Conservation (phyloP, 2,888 invertebrate species). For the Oscheius sp. region DNA sequence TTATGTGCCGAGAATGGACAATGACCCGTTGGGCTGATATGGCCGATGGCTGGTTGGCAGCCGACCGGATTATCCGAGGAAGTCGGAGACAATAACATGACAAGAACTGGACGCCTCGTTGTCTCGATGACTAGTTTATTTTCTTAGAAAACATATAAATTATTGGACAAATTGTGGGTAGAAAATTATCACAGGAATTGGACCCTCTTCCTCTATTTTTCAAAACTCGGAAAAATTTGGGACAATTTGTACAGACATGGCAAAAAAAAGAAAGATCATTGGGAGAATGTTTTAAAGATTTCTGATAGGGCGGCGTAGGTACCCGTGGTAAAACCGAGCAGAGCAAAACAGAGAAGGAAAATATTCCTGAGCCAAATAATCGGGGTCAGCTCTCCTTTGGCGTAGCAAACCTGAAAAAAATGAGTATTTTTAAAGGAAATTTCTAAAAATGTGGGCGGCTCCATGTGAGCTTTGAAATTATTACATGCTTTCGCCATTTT, state of each 20-base stretch:
- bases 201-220: too few relatives aligned
- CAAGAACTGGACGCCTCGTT: too few relatives aligned
- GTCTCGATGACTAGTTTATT: not conserved
- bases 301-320: conserved; percentile 66
- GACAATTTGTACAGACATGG: conserved; percentile 20
- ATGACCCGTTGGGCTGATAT: too few relatives aligned
- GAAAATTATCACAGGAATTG: not conserved
- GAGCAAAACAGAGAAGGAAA: conserved; percentile 60
- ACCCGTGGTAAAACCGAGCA: conserved; percentile 70
- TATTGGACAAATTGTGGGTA: not conserved
- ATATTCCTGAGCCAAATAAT: conserved; percentile 62
- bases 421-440: conserved; percentile 1
- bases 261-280: not conserved
- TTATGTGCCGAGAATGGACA: too few relatives aligned
- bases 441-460: too few relatives aligned
- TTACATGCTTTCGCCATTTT: too few relatives aligned
- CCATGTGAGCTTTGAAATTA: too few relatives aligned
- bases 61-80: conserved; percentile 24
- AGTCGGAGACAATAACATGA: not conserved
- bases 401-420: conserved; percentile 54
- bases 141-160: not conserved
- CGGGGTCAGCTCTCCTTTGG: conserved; percentile 54
- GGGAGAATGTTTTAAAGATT: conserved; percentile 51
- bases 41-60: conserved; percentile 13
- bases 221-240: not conserved